Base-by-base conservation (phyloP, 53 echinoderm and acorn worm species). In the Actinopyga echinites region DNA sequence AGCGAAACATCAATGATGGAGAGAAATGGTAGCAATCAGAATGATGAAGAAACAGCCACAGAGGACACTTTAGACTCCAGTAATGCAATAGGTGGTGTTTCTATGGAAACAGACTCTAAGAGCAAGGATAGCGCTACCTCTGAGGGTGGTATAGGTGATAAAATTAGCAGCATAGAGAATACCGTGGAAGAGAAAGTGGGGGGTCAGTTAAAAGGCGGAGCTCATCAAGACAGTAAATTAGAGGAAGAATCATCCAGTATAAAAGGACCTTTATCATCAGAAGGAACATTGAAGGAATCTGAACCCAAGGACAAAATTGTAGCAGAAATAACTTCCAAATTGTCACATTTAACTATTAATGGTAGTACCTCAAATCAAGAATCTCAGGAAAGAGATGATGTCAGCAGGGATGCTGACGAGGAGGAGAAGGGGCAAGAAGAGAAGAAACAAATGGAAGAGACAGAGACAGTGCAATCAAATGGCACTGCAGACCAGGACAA, bases 1-100 rank as follows among this genome's bases (percentile, higher is more conserved):
- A 97, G 97, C 57, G 97, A 97, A 60, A 92, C 97, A 9, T 97
- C 97, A 8, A 82, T 96, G 42, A 88, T 93, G 87, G 91, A 93
- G n/a, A 85, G 96, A 44, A 89, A 87, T 6, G 89, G 86, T 29
- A 91, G 83, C 23, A 77, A 77, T 49, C 56, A 54, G 21, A n/a
- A 77, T 21, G 56, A 56, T 20, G 45, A 67, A 12, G 55, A 56
- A 25, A 89, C 86, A 32, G 74, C 77, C 57, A 82, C 59, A 20
- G 84, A 78, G 24, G 60, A 21, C 28, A 68, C 71, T 21, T 6
- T 55, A 2, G 89, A 67, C 8, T 77, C 79, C 2, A 30, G 34
- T 17, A 80, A 79, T 22, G n/a, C 61, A 8, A 58, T 49, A 52
- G 68, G 43, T 65, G 64, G 79, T 49, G 68, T 42, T 29, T 44